phyloP scores from a whole-genome alignment of 2,888 invertebrate species.

The Drosophila paramelanica region DNA sequence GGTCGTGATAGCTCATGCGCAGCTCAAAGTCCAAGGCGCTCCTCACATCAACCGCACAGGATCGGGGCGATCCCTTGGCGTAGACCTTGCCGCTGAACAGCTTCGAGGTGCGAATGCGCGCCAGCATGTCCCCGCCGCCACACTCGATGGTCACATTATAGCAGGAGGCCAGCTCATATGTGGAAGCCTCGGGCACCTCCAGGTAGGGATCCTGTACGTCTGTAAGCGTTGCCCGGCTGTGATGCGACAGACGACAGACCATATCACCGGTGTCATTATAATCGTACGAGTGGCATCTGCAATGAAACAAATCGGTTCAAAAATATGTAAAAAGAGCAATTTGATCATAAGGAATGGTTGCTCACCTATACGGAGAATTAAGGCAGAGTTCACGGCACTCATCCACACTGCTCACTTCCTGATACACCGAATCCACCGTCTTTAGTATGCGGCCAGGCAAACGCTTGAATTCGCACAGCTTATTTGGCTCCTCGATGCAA shows the following conservation, averaged over 20 bases:
- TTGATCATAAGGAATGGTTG: background rate
- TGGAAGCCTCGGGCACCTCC: conserved; percentile 95
- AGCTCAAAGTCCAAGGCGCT: conserved; percentile 95
- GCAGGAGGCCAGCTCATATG: conserved; percentile 96
- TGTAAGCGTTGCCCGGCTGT: conserved; percentile 94
- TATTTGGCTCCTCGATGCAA: conserved; percentile 95
- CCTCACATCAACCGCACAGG: conserved; percentile 95
- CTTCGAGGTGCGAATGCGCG: conserved; percentile 95
- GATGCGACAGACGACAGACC: conserved; percentile 91
- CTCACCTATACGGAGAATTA: conserved; percentile 91
- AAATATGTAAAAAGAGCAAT: too few relatives aligned
- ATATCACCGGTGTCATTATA: conserved; percentile 91
- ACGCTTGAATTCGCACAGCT: conserved; percentile 96
- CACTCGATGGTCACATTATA: conserved; percentile 98
- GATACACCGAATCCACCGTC: conserved; percentile 96
- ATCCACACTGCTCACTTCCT: conserved; percentile 93
- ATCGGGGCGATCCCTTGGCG: conserved; percentile 95
- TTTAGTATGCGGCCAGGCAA: conserved; percentile 94
- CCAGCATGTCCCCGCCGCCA: conserved; percentile 96
- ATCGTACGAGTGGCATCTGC: conserved; percentile 95
- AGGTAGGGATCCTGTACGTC: conserved; percentile 96
- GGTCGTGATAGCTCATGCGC: conserved; percentile 95
- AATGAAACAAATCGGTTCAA: background rate
- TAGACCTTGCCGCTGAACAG: conserved; percentile 87
- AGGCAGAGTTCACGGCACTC: conserved; percentile 95